A percentile compares a stretch with the other conserved stretches of the same genome.
Conservation (phyloP, 1,140 invertebrate genomes). For the Anagrus nilaparvatae region DNA sequence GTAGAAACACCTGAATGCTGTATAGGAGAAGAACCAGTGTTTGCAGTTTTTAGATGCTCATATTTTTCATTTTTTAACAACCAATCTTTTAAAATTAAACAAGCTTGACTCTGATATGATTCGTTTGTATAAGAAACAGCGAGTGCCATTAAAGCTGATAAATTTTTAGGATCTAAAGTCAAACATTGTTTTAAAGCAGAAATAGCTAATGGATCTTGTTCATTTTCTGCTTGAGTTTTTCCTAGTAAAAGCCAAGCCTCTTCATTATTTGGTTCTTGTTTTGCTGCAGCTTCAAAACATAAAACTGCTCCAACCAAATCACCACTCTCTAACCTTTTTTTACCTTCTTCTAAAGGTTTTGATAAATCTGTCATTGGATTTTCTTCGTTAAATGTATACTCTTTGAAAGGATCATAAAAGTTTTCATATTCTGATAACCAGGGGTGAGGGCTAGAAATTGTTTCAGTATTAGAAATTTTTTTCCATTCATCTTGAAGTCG, state of each 20-base stretch:
- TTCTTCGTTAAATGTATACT: conserved; percentile 75
- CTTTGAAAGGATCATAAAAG: conserved; percentile 56
- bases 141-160: conserved; percentile 76
- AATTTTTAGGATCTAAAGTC: conserved; percentile 69
- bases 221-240: conserved; percentile 87
- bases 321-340: conserved; percentile 68
- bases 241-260: conserved; percentile 77
- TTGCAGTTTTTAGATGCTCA: conserved; percentile 50
- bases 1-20: conserved; percentile 27
- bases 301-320: conserved; percentile 92
- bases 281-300: conserved; percentile 91
- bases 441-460: conserved; percentile 44
- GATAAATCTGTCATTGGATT: conserved; percentile 76
- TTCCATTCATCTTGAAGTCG: conserved; percentile 70
- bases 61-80: conserved; percentile 79
- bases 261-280: conserved; percentile 68
- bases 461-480: conserved; percentile 46
- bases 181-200: conserved; percentile 80
- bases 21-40: conserved; percentile 34
- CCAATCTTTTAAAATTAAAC: conserved; percentile 68
- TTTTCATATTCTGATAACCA: conserved; percentile 58
- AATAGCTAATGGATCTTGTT: conserved; percentile 79
- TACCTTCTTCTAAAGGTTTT: conserved; percentile 81
- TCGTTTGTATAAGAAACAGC: conserved; percentile 96
- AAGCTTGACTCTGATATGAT: conserved; percentile 66